These are phyloP conservation scores for Schizaphis graminum DNA, from an alignment of 2,888 invertebrate species.

Conservation along the genomic window DNA sequence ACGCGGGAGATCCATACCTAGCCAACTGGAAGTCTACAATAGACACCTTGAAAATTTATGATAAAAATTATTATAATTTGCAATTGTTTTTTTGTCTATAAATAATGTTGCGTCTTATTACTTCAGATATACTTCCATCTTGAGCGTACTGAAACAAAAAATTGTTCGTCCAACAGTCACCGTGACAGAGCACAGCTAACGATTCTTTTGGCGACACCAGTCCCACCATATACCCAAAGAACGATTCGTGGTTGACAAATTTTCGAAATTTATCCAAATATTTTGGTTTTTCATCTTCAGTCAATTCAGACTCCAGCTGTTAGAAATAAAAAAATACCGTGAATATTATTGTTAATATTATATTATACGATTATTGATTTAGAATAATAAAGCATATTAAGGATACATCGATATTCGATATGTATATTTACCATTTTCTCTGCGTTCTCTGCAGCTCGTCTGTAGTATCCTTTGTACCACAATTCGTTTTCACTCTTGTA, in stretches of 20 bases:
- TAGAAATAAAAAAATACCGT: conserved; percentile 67
- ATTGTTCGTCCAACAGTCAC: conserved; percentile 84
- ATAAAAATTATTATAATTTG: not conserved
- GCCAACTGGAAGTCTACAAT: conserved; percentile 81
- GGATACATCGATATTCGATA: not conserved
- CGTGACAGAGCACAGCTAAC: conserved; percentile 80
- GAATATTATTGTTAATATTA: not conserved
- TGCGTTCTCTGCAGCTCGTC: conserved; percentile 77
- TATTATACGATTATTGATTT: not conserved
- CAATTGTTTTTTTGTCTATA: not conserved
- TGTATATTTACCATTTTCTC: conserved; percentile 75
- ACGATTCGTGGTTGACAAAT: conserved; percentile 77
- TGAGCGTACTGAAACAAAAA: conserved; percentile 77
- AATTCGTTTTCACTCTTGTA: conserved; percentile 78
- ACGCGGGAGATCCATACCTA: conserved; percentile 79
- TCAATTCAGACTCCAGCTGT: conserved; percentile 60
- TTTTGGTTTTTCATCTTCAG: conserved; percentile 69
- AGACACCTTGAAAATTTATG: conserved; percentile 73
- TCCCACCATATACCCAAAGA: conserved; percentile 79
- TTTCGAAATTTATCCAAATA: conserved; percentile 76
- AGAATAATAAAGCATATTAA: not conserved
- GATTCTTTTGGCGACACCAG: conserved; percentile 77
- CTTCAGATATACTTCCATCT: conserved; percentile 74
- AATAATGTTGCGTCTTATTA: conserved; percentile 70
- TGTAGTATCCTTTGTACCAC: conserved; percentile 80